Conservation (phyloP, 2,797 vertebrate genomes). For the Sparidentex hasta region DNA sequence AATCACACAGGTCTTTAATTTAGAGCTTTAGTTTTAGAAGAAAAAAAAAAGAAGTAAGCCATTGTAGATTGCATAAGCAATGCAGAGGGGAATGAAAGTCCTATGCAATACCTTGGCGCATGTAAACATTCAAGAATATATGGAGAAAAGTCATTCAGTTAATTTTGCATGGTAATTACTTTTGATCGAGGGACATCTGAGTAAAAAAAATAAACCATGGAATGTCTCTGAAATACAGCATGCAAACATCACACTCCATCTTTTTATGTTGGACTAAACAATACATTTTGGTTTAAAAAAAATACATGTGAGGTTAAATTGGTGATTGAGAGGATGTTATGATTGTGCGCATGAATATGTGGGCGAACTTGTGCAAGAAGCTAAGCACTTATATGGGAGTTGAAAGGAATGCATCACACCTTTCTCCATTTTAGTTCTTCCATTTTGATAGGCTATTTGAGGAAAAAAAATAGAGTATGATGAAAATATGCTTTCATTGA, state of each 20-base stretch:
- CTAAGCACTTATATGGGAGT: slow-evolving; percentile 84
- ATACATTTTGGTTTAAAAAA: slow-evolving; percentile 53
- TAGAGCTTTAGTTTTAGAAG: slow-evolving; percentile 63
- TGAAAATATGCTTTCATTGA: slow-evolving; percentile 59
- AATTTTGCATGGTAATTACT: slow-evolving; percentile 85
- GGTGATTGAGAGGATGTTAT: slow-evolving; percentile 51
- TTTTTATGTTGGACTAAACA: slow-evolving; percentile 76
- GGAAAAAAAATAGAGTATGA: slow-evolving; percentile 28
- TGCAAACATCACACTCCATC: slow-evolving; percentile 80
- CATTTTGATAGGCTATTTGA: slow-evolving; percentile 79
- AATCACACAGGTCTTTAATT: slow-evolving; percentile 60
- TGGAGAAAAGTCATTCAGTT: slow-evolving; percentile 85
- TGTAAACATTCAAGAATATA: slow-evolving; percentile 82
- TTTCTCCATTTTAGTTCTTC: slow-evolving; percentile 73
- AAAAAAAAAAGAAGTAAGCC: slow-evolving; percentile 60
- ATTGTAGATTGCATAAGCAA: slow-evolving; percentile 78
- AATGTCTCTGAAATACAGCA: slow-evolving; percentile 80
- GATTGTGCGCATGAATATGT: slow-evolving; percentile 30
- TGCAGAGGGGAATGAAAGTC: slow-evolving; percentile 66
- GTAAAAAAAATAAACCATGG: slow-evolving; percentile 43
- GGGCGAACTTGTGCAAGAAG: slow-evolving; percentile 75
- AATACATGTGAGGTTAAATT: slow-evolving; percentile 59
- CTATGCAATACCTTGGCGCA: slow-evolving; percentile 83
- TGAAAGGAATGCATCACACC: slow-evolving; percentile 85
- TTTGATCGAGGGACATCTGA: slow-evolving; percentile 75